Evolutionary conservation across 2,888 invertebrate species (phyloP).

Genomic region (Lasioglossum leucozonium): DNA sequence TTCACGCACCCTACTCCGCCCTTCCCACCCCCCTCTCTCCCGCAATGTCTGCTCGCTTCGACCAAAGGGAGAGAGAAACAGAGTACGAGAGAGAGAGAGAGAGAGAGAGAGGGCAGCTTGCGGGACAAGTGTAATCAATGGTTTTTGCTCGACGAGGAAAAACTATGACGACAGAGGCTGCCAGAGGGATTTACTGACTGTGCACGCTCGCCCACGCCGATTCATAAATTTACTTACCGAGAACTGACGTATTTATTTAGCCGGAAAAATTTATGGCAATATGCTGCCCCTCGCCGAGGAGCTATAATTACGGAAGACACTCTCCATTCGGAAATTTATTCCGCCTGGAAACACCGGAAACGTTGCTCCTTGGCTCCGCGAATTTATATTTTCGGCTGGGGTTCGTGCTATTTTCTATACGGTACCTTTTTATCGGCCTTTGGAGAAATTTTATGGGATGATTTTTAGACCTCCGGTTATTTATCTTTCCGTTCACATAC

Average conservation of each 20-base stretch:
- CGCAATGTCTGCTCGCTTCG: neutral
- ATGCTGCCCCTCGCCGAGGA: neutral
- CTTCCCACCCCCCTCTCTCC: neutral
- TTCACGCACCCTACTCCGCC: neutral
- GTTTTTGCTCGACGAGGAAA: neutral
- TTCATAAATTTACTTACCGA: conserved; percentile 8
- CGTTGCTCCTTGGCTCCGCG: neutral
- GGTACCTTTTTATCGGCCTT: neutral
- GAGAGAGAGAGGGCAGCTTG: neutral
- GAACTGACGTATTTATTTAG: neutral
- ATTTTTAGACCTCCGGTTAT: neutral
- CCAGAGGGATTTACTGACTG: neutral
- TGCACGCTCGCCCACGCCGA: neutral
- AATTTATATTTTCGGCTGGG: neutral
- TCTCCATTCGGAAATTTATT: neutral
- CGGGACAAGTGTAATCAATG: conserved; percentile 1
- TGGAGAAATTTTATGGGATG: neutral
- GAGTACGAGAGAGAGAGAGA: too few relatives aligned
- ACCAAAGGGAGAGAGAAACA: neutral
- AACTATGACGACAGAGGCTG: conserved; percentile 2
- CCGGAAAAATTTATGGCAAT: neutral
- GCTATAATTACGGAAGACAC: neutral
- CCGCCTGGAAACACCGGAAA: neutral
- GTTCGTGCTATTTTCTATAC: neutral
- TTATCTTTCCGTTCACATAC: neutral